phyloP scores from a whole-genome alignment of 2,113 vertebrate genomes.

The Felis catus region F.catus_Fca126_mat1.0 CM031411.1:23329001-23329500 shows the following conservation, averaged over 20 bases:
- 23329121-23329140: not conserved
- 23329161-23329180: not conserved
- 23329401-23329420: not conserved
- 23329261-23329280: not conserved
- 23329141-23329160: not conserved
- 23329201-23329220: not conserved
- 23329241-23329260: not conserved
- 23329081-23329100: not conserved
- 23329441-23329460: not conserved
- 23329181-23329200: not conserved
- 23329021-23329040: not conserved
- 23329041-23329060: not conserved
- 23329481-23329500: not conserved
- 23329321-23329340: not conserved
- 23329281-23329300: not conserved
- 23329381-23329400: not conserved
- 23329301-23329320: not conserved
- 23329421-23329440: not conserved
- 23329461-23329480: not conserved
- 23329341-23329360: not conserved
- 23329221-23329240: not conserved
- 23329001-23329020: not conserved
- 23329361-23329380: not conserved
- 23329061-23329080: not conserved
- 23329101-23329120: not conserved